Evolutionary conservation across 2,113 vertebrate species (phyloP).

Genomic region (Pagrus major): DNA sequence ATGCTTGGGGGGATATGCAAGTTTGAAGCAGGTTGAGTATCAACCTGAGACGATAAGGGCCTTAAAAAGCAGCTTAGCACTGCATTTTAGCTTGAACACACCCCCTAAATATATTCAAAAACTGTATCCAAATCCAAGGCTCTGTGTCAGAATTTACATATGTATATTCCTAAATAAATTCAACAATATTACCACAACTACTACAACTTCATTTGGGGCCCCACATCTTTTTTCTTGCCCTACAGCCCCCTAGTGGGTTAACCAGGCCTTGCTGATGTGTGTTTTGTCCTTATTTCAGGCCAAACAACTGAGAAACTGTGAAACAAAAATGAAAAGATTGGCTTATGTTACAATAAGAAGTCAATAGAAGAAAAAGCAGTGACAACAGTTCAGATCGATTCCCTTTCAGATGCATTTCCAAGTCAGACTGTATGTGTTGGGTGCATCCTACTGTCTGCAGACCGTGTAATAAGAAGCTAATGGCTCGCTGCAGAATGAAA

Average conservation of each 20-base stretch:
- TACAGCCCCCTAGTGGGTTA: neutral
- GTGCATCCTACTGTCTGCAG: neutral
- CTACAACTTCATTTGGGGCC: neutral
- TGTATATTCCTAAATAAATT: neutral
- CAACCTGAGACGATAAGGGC: neutral
- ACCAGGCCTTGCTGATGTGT: neutral
- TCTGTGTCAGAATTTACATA: neutral
- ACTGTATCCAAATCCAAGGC: neutral
- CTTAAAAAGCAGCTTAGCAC: slow-evolving; percentile 5
- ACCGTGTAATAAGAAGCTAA: neutral
- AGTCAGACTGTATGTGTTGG: neutral
- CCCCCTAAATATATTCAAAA: neutral
- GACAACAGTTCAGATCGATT: neutral
- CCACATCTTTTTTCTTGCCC: neutral
- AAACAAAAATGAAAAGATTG: neutral
- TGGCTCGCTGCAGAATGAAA: neutral
- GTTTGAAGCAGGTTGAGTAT: neutral
- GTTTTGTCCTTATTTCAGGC: neutral
- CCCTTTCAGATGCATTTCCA: neutral
- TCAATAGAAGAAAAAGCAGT: too few relatives aligned
- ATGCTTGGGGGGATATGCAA: too few relatives aligned
- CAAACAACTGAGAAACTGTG: neutral
- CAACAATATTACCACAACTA: neutral
- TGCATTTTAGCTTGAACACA: neutral
- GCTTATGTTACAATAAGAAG: neutral